These are phyloP conservation scores for Holacanthella duospinosa DNA, from an alignment of 2,888 invertebrate species.

Conservation along the genomic window DNA sequence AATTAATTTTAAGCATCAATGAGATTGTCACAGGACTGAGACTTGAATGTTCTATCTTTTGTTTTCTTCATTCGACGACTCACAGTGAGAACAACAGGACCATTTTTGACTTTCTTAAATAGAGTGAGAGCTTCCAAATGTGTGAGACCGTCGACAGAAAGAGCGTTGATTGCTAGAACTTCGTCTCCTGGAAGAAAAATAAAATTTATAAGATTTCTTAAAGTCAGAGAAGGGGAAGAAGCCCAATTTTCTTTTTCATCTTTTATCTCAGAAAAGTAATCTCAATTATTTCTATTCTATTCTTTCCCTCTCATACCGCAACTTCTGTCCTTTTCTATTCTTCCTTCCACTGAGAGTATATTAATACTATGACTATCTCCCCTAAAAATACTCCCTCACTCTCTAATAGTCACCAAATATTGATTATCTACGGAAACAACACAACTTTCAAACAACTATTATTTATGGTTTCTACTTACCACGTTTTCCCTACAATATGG, in stretches of 20 bases:
- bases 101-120: constrained; percentile 67
- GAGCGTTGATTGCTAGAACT: constrained; percentile 69
- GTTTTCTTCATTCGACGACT: constrained; percentile 50
- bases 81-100: constrained; percentile 62
- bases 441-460: not conserved
- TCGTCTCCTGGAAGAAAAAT: constrained; percentile 58
- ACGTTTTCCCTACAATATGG: no score
- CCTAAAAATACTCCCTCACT: not conserved
- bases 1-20: constrained; percentile 26
- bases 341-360: not conserved
- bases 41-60: constrained; percentile 38
- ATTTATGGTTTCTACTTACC: not conserved
- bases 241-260: not conserved
- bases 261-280: not conserved
- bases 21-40: constrained; percentile 36
- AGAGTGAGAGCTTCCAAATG: constrained; percentile 68
- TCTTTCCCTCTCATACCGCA: not conserved
- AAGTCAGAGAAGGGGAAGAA: not conserved
- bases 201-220: no score
- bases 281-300: not conserved
- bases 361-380: not conserved
- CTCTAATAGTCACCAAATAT: not conserved
- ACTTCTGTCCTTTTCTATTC: not conserved
- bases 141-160: constrained; percentile 65
- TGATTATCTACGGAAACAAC: not conserved